Base-by-base conservation (phyloP, 2,888 invertebrate species). In the Pammene aurita region DNA sequence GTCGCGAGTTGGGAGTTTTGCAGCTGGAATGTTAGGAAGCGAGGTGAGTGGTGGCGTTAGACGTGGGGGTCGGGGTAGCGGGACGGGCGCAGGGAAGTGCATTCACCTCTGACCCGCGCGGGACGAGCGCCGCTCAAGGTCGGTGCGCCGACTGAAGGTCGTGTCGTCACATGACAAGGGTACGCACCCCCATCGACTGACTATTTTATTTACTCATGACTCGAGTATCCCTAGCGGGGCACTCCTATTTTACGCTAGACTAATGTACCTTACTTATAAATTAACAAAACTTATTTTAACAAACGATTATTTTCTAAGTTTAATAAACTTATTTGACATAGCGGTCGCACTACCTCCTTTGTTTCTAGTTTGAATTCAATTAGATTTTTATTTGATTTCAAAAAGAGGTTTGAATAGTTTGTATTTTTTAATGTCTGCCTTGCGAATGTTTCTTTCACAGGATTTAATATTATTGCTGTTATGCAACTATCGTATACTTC, bases 71-170 rank as follows among this genome's bases (percentile, higher is more conserved):
- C 85, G 79, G 76, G 80, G 73, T 0, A n/a, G 54, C n/a, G 54
- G 13, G 54, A 34, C n/a, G 54, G 78, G 76, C 61, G 72, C 50
- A 76, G 76, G 74, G 76, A 83, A 88, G 92, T 89, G 86, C 92
- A 88, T 92, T 91, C 91, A 92, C 92, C 92, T 92, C 92, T 92
- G 92, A 92, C 92, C 92, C 91, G 92, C 88, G 87, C 84, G 87
- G 88, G 90, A 85, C 89, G 89, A 85, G 84, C 88, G 86, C 77
- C 85, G 86, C 90, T 89, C 92, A 92, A 92, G 92, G 92, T 92
- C 92, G 92, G 89, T 90, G 90, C 89, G 90, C 92, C 86, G 90
- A 86, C 85, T 90, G 92, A 92, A 92, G 92, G 92, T 92, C 76
- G 85, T 89, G 92, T 92, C 76, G 85, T 90, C 91, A 87, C 88